Evolutionary conservation across 2,797 vertebrate genomes (phyloP).

Genomic region (Lepidocolaptes lacrymiger): DNA sequence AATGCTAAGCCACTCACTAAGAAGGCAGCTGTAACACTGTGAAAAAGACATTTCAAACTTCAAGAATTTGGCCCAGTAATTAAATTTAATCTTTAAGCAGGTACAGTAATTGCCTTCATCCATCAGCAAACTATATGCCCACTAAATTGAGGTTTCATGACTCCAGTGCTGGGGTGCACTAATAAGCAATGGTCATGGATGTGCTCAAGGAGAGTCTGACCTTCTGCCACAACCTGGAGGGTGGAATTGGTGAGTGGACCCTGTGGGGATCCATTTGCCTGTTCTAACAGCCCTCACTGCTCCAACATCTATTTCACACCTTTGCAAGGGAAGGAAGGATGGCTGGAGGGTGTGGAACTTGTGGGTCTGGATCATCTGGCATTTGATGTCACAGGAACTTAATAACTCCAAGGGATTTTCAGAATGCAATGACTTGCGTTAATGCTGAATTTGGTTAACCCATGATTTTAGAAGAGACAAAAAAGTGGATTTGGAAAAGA

Average conservation of each 20-base stretch:
- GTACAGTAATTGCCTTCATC: background rate
- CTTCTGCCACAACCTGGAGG: background rate
- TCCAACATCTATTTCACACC: background rate
- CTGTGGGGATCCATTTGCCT: accelerated
- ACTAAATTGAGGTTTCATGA: accelerated
- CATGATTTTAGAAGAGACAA: background rate
- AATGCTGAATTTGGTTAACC: background rate
- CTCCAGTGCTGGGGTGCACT: background rate
- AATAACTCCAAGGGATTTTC: background rate
- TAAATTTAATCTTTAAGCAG: background rate
- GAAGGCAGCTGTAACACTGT: background rate
- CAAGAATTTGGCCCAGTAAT: background rate
- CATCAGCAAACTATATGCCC: background rate
- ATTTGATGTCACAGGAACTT: background rate
- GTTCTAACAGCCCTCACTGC: background rate
- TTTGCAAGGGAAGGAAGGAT: background rate
- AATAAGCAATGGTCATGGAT: background rate
- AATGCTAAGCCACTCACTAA: background rate
- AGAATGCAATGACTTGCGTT: background rate
- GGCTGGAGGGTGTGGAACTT: background rate
- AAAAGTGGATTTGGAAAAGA: background rate
- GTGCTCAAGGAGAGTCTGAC: accelerated
- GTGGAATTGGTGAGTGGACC: background rate
- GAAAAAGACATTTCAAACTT: background rate
- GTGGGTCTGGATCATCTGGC: background rate